phyloP scores from a whole-genome alignment of 2,113 vertebrate species.

The Mystacornis crossleyi region DNA sequence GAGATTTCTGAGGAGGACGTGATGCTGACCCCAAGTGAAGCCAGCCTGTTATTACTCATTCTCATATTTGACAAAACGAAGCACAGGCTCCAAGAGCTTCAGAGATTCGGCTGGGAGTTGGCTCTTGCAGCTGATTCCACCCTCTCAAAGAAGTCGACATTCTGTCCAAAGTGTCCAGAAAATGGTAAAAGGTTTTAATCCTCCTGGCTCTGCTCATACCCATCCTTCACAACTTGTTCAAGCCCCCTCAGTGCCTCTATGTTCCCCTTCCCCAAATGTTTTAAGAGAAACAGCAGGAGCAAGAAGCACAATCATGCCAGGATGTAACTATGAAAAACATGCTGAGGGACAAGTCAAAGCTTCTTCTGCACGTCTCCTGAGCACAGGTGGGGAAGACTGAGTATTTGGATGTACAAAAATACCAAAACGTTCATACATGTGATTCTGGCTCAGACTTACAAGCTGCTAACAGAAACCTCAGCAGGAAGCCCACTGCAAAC shows the following conservation, averaged over 20 bases:
- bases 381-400: background rate
- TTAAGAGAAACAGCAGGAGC: background rate
- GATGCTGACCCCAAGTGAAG: accelerated
- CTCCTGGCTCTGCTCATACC: background rate
- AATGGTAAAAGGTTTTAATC: background rate
- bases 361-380: background rate
- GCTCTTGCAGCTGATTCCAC: background rate
- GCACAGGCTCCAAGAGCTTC: background rate
- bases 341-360: background rate
- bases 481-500: background rate
- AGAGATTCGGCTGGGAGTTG: background rate
- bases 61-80: accelerated
- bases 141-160: background rate
- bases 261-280: background rate
- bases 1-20: accelerated
- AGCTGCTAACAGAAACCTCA: background rate
- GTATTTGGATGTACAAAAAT: background rate
- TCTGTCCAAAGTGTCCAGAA: background rate
- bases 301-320: background rate
- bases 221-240: background rate
- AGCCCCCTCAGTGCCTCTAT: background rate
- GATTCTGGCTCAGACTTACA: background rate
- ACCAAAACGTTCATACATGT: background rate
- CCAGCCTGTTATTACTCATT: background rate
- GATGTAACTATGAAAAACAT: background rate